phyloP scores from a whole-genome alignment of 2,113 vertebrate genomes.

The Pipra filicauda region DNA sequence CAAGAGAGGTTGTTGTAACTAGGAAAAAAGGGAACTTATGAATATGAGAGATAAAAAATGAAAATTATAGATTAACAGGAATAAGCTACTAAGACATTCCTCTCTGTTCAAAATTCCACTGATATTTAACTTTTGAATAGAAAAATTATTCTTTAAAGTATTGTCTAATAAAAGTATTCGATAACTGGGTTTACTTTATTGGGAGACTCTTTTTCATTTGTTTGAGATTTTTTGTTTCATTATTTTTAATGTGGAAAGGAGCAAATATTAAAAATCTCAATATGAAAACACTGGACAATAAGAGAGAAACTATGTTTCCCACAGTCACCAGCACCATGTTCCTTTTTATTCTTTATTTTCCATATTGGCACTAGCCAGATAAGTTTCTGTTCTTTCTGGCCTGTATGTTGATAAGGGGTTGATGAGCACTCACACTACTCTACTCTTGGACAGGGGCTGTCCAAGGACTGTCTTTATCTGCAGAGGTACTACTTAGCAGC shows the following conservation, averaged over 20 bases:
- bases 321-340: not conserved
- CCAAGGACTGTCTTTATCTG: not conserved
- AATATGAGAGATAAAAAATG: not conserved
- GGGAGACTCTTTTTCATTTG: not conserved
- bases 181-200: rapidly evolving
- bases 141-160: not conserved
- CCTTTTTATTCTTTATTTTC: not conserved
- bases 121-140: not conserved
- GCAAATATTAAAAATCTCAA: not conserved
- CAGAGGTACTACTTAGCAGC: not conserved
- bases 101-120: not conserved
- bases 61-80: not conserved
- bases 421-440: not conserved
- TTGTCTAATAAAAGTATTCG: not conserved
- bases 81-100: not conserved
- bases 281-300: not conserved
- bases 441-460: not conserved
- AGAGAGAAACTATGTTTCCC: not conserved
- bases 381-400: not conserved
- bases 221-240: not conserved
- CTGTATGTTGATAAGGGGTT: not conserved
- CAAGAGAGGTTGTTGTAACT: not conserved
- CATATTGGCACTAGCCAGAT: not conserved
- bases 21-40: not conserved
- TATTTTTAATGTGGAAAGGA: not conserved